These are phyloP conservation scores for Irena cyanogastra DNA, from an alignment of 2,113 vertebrate genomes.

Conservation along the genomic window DNA sequence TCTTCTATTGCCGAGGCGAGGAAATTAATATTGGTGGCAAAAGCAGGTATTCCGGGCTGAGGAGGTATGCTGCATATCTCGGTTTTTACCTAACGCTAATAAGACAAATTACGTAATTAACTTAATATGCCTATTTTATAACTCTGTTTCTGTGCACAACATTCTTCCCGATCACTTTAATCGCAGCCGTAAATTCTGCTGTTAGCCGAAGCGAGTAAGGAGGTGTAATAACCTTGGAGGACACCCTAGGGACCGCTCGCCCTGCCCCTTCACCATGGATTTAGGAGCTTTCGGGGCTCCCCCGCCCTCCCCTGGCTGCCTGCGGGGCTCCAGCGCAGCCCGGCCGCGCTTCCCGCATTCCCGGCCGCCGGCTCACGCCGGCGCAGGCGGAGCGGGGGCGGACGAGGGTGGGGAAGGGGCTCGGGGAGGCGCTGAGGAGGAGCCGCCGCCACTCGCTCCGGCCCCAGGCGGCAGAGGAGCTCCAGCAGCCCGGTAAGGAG, in stretches of 20 bases:
- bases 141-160: background rate
- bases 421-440: background rate
- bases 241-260: background rate
- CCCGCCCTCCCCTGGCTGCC: fast-evolving
- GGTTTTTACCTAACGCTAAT: fast-evolving
- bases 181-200: background rate
- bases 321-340: background rate
- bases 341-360: background rate
- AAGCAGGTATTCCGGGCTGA: background rate
- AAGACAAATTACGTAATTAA: background rate
- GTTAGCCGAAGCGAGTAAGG: background rate
- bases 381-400: background rate
- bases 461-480: background rate
- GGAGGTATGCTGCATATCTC: background rate
- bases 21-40: background rate
- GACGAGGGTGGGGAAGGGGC: background rate
- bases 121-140: background rate
- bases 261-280: background rate
- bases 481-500: background rate
- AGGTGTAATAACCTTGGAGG: background rate
- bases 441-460: background rate
- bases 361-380: background rate
- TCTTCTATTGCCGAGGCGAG: background rate
- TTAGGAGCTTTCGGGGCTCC: background rate
- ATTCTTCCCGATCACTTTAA: background rate